These are phyloP conservation scores for Agonopterix alstromeriana DNA, from an alignment of 2,888 invertebrate species.

Conservation along the genomic window DNA sequence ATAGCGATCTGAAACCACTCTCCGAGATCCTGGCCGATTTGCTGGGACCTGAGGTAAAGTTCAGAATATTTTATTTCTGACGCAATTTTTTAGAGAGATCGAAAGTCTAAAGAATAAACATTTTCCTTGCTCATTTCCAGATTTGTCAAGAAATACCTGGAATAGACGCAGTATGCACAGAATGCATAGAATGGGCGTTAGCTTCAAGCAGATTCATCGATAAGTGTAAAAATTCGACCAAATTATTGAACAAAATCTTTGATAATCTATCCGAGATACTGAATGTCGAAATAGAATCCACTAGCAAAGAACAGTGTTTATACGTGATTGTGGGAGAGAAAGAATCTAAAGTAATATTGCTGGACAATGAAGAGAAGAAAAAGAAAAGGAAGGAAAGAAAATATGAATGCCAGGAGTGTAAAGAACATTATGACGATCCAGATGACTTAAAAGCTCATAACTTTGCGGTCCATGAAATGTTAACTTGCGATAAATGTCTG, in stretches of 20 bases:
- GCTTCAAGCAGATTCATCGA: constrained; percentile 37
- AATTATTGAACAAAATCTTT: constrained; percentile 35
- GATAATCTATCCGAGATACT: constrained; percentile 35
- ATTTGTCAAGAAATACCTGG: constrained; percentile 42
- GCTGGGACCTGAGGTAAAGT: too few species aligned
- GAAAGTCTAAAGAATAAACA: too few species aligned
- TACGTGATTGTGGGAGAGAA: constrained; percentile 38
- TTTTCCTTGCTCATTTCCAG: constrained; percentile 31
- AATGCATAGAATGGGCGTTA: constrained; percentile 40
- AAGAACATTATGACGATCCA: constrained; percentile 3
- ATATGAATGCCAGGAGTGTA: background rate
- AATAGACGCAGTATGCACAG: constrained; percentile 48
- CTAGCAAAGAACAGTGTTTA: constrained; percentile 27
- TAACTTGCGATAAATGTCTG: constrained; percentile 44
- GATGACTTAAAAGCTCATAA: constrained; percentile 38
- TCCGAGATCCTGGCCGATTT: too few species aligned
- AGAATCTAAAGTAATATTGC: constrained; percentile 33
- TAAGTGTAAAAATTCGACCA: constrained; percentile 33
- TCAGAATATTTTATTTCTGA: too few species aligned
- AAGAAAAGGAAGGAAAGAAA: constrained; percentile 6
- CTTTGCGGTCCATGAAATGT: constrained; percentile 25
- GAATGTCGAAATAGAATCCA: constrained; percentile 23
- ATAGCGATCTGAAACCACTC: too few species aligned
- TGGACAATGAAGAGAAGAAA: constrained; percentile 23
- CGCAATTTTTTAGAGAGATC: too few species aligned